phyloP scores from a whole-genome alignment of 2,797 vertebrate species.

The Gadopsis bispinosus region DNA sequence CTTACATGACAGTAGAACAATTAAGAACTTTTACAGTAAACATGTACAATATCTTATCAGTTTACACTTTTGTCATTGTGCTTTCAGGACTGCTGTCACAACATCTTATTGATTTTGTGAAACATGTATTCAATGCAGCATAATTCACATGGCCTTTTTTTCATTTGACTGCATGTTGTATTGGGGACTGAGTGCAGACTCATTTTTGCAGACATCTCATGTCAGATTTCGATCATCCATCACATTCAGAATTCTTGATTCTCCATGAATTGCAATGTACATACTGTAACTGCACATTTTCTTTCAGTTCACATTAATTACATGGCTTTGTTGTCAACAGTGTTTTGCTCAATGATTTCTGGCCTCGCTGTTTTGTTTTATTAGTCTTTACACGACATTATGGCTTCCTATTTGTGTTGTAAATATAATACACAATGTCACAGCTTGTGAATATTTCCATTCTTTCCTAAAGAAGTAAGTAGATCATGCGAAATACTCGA shows the following conservation, averaged over 20 bases:
- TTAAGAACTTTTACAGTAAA: conserved; percentile 18
- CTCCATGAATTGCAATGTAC: conserved; percentile 64
- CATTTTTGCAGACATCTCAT: conserved; percentile 38
- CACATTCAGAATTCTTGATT: conserved; percentile 22
- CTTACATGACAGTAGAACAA: neutral
- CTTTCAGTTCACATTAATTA: conserved; percentile 57
- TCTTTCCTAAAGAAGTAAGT: conserved; percentile 46
- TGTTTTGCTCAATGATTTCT: conserved; percentile 71
- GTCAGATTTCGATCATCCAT: neutral
- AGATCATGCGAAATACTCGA: neutral
- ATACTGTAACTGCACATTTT: conserved; percentile 63
- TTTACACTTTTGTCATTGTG: conserved; percentile 50
- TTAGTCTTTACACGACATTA: conserved; percentile 69
- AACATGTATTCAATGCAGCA: conserved; percentile 80
- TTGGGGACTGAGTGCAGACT: conserved; percentile 79
- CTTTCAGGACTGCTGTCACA: conserved; percentile 32
- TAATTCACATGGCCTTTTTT: conserved; percentile 76
- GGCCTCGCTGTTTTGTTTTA: conserved; percentile 72
- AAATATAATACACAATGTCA: conserved; percentile 78
- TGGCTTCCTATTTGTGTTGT: conserved; percentile 79
- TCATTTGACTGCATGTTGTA: conserved; percentile 86
- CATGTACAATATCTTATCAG: conserved; percentile 34
- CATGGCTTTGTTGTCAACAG: conserved; percentile 71
- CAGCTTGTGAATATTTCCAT: conserved; percentile 57
- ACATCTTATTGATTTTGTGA: conserved; percentile 70